Conservation (phyloP, 2,888 invertebrate species). For the Caprella mutica region DNA sequence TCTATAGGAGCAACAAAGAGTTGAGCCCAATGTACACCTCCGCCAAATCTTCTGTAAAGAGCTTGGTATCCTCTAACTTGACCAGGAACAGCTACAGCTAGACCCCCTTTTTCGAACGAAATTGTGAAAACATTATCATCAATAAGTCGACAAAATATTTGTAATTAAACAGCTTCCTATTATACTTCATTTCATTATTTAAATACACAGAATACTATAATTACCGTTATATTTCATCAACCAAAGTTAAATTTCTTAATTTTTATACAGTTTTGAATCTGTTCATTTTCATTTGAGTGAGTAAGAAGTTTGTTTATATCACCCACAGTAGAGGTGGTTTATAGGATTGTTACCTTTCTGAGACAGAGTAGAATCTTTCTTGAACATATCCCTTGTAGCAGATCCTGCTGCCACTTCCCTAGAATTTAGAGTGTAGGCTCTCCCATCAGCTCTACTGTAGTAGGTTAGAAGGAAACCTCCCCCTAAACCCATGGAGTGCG, state of each 20-base stretch:
- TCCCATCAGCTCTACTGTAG: slow-evolving; percentile 53
- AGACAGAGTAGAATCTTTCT: slow-evolving; percentile 36
- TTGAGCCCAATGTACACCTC: slow-evolving; percentile 60
- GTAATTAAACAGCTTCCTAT: too few relatives aligned
- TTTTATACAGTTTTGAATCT: too few relatives aligned
- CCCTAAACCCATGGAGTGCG: slow-evolving; percentile 77
- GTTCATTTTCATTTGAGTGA: too few relatives aligned
- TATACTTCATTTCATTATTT: too few relatives aligned
- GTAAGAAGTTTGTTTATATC: too few relatives aligned
- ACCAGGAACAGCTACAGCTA: slow-evolving; percentile 71
- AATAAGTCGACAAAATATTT: too few relatives aligned
- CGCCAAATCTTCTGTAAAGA: slow-evolving; percentile 46
- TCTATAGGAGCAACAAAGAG: slow-evolving; percentile 66
- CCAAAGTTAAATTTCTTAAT: too few relatives aligned
- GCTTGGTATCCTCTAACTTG: slow-evolving; percentile 75
- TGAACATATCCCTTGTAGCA: slow-evolving; percentile 4
- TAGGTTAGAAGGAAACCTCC: slow-evolving; percentile 80
- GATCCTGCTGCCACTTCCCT: slow-evolving; percentile 33
- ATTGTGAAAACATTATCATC: too few relatives aligned
- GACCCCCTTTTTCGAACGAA: neutral
- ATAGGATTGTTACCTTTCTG: slow-evolving; percentile 48
- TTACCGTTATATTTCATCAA: too few relatives aligned
- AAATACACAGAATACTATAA: too few relatives aligned
- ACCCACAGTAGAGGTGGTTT: too few relatives aligned
- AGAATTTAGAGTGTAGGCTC: slow-evolving; percentile 56